Base-by-base conservation (phyloP, 2,113 vertebrate genomes). In the Pseudolaguvia tuberculata region DNA sequence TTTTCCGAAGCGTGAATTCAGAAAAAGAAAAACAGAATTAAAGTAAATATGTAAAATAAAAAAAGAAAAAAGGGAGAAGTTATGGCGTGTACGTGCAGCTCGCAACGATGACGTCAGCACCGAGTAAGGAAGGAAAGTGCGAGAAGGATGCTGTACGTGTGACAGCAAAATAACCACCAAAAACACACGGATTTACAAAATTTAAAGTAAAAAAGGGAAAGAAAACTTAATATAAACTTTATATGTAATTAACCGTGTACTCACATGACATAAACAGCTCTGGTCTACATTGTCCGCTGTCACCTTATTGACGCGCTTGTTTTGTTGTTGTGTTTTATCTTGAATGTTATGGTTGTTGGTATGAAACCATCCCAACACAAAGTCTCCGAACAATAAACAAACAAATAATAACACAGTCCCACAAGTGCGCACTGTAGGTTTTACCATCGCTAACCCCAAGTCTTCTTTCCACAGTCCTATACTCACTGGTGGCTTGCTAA, bases 181-280 rank as follows among this genome's bases (percentile, higher is more conserved):
- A 58, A 42, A 17, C 12, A 57, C 8, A 14, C 4, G 7, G 6
- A 8, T 12, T n/a, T n/a, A n/a, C n/a, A n/a, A n/a, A n/a, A n/a
- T n/a, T n/a, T n/a, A n/a, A n/a, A n/a, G n/a, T n/a, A n/a, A 21
- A 65, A 21, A 27, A 23, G 3, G 8, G 25, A 15, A 50, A 62
- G 3, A 8, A n/a, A 56, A n/a, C 17, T 17, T 52, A 0, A 8
- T 4, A n/a, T n/a, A n/a, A n/a, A n/a, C n/a, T n/a, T n/a, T n/a
- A n/a, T n/a, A n/a, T n/a, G n/a, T n/a, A n/a, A n/a, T n/a, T n/a
- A n/a, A n/a, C n/a, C n/a, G n/a, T n/a, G n/a, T n/a, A 85, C 89
- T 87, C 74, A 91, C 89, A 0, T 92, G 90, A 71, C 91, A 92
- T 42, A 92, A 86, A 78, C 91, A 92, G 87, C 85, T 92, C 70